phyloP scores from a whole-genome alignment of 2,113 vertebrate genomes.

The Colossoma macropomum region DNA sequence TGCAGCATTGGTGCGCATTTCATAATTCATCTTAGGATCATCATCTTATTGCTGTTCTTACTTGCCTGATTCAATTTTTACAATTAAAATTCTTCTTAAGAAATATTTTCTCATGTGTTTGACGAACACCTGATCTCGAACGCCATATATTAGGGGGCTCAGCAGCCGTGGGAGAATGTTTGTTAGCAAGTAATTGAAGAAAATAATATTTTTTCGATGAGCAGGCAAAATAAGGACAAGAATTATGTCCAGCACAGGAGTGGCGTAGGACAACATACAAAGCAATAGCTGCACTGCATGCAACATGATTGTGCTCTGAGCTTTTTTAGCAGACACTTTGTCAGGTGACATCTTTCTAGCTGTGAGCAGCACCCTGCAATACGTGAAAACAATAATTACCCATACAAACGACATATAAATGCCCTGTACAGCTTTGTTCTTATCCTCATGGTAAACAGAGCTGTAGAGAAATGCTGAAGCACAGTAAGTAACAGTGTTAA shows the following conservation, averaged over 20 bases:
- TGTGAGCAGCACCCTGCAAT: slow-evolving; percentile 58
- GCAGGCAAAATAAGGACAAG: slow-evolving; percentile 29
- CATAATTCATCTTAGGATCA: background rate
- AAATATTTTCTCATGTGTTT: slow-evolving; percentile 36
- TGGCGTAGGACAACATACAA: slow-evolving; percentile 61
- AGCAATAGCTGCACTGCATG: slow-evolving; percentile 66
- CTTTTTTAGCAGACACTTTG: slow-evolving; percentile 58
- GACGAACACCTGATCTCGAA: slow-evolving; percentile 63
- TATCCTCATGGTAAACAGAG: slow-evolving; percentile 46
- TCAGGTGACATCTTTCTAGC: slow-evolving; percentile 47
- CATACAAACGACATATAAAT: slow-evolving; percentile 61
- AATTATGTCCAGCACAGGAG: slow-evolving; percentile 35
- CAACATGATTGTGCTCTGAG: slow-evolving; percentile 67
- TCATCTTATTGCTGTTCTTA: background rate
- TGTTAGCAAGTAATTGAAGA: slow-evolving; percentile 54
- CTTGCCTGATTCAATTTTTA: slow-evolving; percentile 26
- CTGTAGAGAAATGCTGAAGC: background rate
- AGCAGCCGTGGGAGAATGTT: slow-evolving; percentile 64
- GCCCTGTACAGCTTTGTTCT: slow-evolving; percentile 11
- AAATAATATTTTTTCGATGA: slow-evolving; percentile 23
- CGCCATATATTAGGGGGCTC: slow-evolving; percentile 69
- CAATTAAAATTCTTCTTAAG: background rate
- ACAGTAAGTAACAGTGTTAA: slow-evolving; percentile 34
- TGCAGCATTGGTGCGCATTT: no score
- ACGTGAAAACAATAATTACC: slow-evolving; percentile 63